These are phyloP conservation scores for Sebastes trivittatus DNA, from an alignment of 2,797 vertebrate species.

Conservation along the genomic window DNA sequence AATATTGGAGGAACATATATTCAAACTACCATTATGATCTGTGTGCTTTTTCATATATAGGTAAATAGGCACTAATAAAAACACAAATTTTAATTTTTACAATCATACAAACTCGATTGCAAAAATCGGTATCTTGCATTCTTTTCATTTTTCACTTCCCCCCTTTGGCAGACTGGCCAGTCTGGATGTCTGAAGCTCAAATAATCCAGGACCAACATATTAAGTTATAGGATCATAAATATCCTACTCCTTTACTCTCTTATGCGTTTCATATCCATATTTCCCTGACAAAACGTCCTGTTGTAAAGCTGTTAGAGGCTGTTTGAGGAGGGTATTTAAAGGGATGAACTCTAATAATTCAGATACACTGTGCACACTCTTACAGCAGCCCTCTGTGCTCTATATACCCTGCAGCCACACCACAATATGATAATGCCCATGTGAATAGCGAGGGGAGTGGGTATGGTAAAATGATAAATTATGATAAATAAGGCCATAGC, in stretches of 20 bases:
- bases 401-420: conserved; percentile 39
- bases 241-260: background rate
- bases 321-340: conserved; percentile 44
- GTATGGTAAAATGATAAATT: conserved; percentile 76
- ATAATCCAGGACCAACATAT: background rate
- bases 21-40: background rate
- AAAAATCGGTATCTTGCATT: background rate
- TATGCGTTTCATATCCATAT: conserved; percentile 29
- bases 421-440: conserved; percentile 71
- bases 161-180: background rate
- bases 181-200: background rate
- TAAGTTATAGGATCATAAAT: conserved; percentile 48
- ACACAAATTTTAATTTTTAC: background rate
- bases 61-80: background rate
- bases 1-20: background rate
- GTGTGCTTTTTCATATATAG: background rate
- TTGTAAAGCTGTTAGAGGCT: conserved; percentile 51
- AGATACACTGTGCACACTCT: conserved; percentile 23
- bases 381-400: conserved; percentile 13
- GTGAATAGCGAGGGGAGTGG: conserved; percentile 64
- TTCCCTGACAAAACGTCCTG: conserved; percentile 32
- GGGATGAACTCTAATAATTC: conserved; percentile 59
- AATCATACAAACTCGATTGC: background rate
- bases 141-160: background rate
- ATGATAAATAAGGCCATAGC: conserved; percentile 80